Percentiles rank a stretch among this genome's conserved stretches.
These are phyloP conservation scores for Thryonomys swinderianus DNA, from an alignment of 2,113 vertebrate genomes.

Conservation along the genomic window DNA sequence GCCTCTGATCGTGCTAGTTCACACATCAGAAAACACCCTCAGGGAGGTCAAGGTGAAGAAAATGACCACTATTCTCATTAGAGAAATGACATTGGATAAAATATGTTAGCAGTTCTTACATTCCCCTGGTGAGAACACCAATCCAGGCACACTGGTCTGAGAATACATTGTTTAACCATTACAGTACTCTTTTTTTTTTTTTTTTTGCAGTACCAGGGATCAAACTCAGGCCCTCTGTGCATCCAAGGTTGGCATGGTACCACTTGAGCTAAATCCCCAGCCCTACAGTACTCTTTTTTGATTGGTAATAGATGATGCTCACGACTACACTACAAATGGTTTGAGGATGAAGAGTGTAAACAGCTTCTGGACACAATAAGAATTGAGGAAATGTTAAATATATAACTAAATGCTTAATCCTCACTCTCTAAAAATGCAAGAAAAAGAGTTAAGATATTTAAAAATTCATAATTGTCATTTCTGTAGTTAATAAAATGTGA, in stretches of 20 bases:
- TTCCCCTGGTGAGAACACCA: not conserved
- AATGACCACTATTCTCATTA: not conserved
- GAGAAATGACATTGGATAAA: not conserved
- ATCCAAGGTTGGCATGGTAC: too few species aligned
- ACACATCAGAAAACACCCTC: not conserved
- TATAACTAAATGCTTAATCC: not conserved
- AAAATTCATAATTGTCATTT: constrained; percentile 15
- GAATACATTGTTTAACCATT: not conserved
- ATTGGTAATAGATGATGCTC: not conserved
- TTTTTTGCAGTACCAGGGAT: too few species aligned
- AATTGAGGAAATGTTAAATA: constrained; percentile 16
- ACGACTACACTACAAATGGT: not conserved
- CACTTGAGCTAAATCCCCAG: too few species aligned
- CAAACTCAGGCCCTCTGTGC: too few species aligned
- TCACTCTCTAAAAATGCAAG: constrained; percentile 18
- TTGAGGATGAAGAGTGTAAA: not conserved
- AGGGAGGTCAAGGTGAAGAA: not conserved
- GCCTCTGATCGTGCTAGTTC: not conserved
- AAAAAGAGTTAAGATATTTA: not conserved
- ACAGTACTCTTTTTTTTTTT: not conserved
- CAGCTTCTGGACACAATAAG: not conserved
- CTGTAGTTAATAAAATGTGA: constrained; percentile 1
- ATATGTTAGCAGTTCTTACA: not conserved
- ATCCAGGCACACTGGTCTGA: not conserved
- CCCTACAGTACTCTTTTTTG: not conserved